Evolutionary conservation across 2,113 vertebrate species (phyloP), one percentile per base, ranked within the genome.

Genomic region (Dipodomys stephensi): DNA sequence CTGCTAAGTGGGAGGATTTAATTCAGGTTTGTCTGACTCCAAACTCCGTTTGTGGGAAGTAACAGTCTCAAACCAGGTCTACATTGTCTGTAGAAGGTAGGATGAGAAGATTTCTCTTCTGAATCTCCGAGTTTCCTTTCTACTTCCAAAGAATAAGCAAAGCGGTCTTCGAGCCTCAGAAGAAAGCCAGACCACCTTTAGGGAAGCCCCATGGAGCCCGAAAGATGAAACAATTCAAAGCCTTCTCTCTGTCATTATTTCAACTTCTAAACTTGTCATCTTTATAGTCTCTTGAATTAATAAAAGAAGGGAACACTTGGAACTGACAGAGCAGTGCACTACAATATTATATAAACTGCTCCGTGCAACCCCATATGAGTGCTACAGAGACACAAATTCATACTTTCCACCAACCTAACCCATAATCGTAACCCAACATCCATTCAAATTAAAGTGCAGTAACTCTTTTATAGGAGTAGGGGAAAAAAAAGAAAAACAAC

Each of bases 391-490:
- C 83, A 95, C 35, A 96, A 49, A 97, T 97, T 96, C 85, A 73
- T 88, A 74, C 94, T 92, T 94, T 96, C 96, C 92, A 83, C 73
- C 87, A 84, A 92, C 22, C 5, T 19, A 16, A 92, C 95, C 94
- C 89, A 92, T 97, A 97, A 96, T 91, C 12, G 3, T 96, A 96
- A 96, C 64, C 76, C 92, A 98, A 94, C 22, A 95, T 96, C 92
- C 88, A 94, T 96, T 96, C 94, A 97, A 97, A 97, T 97, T 96
- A 96, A 96, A 97, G 88, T 95, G 77, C 69, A 88, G 88, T 96
- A 97, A 89, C 79, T 91, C 93, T 96, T 57, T 94, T 95, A 95
- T 44, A 96, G 78, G 87, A 83, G 88, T 53, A 94, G 67, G 76
- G 68, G 64, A 71, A 39, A 89, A 92, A 94, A 94, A 64, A 64